Evolutionary conservation across 2,113 vertebrate genomes (phyloP), one percentile per base, ranked within the genome.

Genomic region (Engraulis encrasicolus): DNA sequence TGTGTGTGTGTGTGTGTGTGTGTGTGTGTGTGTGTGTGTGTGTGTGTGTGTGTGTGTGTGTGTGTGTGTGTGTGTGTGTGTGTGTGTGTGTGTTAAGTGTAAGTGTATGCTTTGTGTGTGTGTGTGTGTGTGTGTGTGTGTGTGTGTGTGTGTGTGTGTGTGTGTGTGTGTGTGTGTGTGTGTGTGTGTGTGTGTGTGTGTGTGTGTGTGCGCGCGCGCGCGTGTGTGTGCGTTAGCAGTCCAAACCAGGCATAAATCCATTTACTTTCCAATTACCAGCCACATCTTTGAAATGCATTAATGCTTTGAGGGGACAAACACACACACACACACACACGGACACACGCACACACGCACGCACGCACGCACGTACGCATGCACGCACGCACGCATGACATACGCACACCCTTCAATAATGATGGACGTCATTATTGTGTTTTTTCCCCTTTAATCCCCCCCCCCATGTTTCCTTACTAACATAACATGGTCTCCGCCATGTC

Each of bases 21-120:
- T 3, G 40, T 45, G 40, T 3, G 40, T 3, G 40, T 3, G 40
- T 3, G 40, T 3, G 40, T 3, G 40, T 5, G 40, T n/a, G 89
- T 85, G 87, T 82, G 89, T 90, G 90, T 83, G 85, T 88, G 86
- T 84, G 34, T 49, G 89, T 89, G 85, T 84, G 82, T 85, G 87
- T 45, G 40, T 45, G 40, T 45, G 3, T 45, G 40, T 45, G 40
- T 45, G 40, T 45, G 40, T 3, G 40, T 45, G 40, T 3, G 40
- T 3, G 40, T 3, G 40, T 3, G 40, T 3, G 40, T 3, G 40
- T 5, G 40, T n/a, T n/a, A n/a, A n/a, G n/a, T n/a, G n/a, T n/a
- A n/a, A n/a, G n/a, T n/a, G n/a, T n/a, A n/a, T n/a, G 82, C 89
- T 90, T 89, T 83, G 85, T 88, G 86, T 84, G 34, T 49, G 89